phyloP scores from a whole-genome alignment of 2,797 vertebrate genomes.

The Bradypus variegatus region DNA sequence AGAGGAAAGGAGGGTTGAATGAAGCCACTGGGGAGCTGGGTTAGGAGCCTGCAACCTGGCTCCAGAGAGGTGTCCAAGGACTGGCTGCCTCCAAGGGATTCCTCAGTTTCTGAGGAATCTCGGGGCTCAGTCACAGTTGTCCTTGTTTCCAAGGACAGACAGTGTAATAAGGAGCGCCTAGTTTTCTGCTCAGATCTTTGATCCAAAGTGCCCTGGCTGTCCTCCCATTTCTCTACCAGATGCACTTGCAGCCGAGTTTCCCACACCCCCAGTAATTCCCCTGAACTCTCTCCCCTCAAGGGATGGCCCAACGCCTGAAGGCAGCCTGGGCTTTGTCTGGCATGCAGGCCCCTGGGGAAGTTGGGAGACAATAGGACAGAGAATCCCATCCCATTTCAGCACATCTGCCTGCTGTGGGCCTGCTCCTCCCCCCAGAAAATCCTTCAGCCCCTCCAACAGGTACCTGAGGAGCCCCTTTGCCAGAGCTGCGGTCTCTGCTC shows the following conservation, averaged over 20 bases:
- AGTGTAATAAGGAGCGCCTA: background rate
- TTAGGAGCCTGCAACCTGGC: background rate
- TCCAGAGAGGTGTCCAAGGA: background rate
- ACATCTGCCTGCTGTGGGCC: background rate
- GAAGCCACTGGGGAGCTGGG: background rate
- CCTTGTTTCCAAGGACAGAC: background rate
- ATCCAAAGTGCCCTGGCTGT: too few species aligned
- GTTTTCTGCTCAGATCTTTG: background rate
- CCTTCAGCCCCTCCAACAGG: background rate
- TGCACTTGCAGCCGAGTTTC: background rate
- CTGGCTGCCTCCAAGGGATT: background rate
- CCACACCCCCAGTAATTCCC: background rate
- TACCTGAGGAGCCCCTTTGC: background rate
- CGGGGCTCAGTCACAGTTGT: background rate
- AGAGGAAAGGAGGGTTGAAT: background rate
- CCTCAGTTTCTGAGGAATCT: background rate
- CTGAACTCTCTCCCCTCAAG: background rate
- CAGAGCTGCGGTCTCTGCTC: background rate
- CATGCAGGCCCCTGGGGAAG: background rate
- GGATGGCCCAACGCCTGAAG: background rate
- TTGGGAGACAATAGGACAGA: background rate
- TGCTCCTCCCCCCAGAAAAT: too few species aligned
- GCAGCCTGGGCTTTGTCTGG: background rate
- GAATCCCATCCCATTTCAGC: background rate
- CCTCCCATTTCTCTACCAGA: background rate